Conservation (phyloP, 2,797 vertebrate genomes). For the Thunnus albacares region DNA sequence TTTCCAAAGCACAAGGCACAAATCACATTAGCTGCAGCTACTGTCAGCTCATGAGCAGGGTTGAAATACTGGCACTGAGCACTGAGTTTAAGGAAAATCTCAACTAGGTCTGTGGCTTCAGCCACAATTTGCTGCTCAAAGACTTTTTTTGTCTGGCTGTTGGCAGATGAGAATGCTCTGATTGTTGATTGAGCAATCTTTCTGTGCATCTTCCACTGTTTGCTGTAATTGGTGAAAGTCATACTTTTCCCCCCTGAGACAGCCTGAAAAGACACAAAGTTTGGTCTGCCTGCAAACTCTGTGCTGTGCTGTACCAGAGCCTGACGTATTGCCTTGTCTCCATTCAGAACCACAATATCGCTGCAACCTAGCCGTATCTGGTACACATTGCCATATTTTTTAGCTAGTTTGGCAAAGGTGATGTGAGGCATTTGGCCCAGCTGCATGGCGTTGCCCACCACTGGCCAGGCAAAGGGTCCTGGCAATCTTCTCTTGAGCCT, state of each 20-base stretch:
- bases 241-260: constrained; percentile 87
- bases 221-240: constrained; percentile 85
- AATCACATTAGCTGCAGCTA: constrained; percentile 89
- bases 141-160: constrained; percentile 80
- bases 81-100: constrained; percentile 77
- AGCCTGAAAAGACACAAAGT: constrained; percentile 84
- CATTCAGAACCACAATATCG: constrained; percentile 89
- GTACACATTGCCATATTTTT: constrained; percentile 89
- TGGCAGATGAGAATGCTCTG: constrained; percentile 84
- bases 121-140: constrained; percentile 87
- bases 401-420: constrained; percentile 84
- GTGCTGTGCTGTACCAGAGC: constrained; percentile 85
- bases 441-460: constrained; percentile 91
- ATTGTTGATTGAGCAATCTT: constrained; percentile 88
- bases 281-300: constrained; percentile 86
- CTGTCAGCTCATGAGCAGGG: constrained; percentile 82
- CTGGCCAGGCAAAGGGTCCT: constrained; percentile 90
- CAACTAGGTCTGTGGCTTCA: constrained; percentile 85
- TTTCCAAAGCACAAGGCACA: constrained; percentile 90
- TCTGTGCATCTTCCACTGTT: constrained; percentile 87
- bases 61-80: constrained; percentile 77
- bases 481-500: constrained; percentile 82
- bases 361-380: constrained; percentile 88
- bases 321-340: constrained; percentile 83
- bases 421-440: constrained; percentile 91